Conservation (phyloP, 2,797 vertebrate species). For the Alca torda region DNA sequence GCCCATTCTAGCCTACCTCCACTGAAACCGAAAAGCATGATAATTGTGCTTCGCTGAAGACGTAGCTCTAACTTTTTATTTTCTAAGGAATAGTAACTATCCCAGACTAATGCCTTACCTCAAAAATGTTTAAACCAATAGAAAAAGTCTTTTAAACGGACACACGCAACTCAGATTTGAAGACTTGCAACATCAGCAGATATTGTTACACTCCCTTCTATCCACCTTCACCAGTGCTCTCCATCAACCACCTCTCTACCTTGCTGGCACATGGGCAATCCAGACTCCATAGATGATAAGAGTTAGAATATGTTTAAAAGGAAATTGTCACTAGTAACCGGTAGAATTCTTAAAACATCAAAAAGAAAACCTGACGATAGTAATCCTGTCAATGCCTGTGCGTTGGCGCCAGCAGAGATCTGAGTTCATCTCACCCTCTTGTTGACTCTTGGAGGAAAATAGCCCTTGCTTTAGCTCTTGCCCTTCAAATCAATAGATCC, state of each 20-base stretch:
- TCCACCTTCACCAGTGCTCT: not conserved
- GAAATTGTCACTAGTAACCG: not conserved
- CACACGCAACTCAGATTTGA: not conserved
- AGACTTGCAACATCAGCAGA: not conserved
- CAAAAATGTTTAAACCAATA: not conserved
- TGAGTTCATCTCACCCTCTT: not conserved
- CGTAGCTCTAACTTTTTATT: not conserved
- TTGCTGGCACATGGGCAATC: not conserved
- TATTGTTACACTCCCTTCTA: not conserved
- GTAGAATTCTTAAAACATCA: not conserved
- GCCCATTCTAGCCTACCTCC: not conserved
- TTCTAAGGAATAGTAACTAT: not conserved
- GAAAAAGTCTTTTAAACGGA: not conserved
- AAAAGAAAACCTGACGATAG: not conserved
- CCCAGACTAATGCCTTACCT: not conserved
- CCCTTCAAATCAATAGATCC: not conserved
- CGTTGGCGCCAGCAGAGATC: not conserved
- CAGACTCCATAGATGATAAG: not conserved
- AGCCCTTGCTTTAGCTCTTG: not conserved
- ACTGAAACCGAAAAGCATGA: not conserved
- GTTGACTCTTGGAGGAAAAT: not conserved
- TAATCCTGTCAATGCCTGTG: not conserved
- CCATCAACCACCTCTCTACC: not conserved
- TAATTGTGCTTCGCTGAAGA: not conserved
- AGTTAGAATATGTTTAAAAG: not conserved